Evolutionary conservation across 2,113 vertebrate species (phyloP).

Genomic region (Sardina pilchardus): DNA sequence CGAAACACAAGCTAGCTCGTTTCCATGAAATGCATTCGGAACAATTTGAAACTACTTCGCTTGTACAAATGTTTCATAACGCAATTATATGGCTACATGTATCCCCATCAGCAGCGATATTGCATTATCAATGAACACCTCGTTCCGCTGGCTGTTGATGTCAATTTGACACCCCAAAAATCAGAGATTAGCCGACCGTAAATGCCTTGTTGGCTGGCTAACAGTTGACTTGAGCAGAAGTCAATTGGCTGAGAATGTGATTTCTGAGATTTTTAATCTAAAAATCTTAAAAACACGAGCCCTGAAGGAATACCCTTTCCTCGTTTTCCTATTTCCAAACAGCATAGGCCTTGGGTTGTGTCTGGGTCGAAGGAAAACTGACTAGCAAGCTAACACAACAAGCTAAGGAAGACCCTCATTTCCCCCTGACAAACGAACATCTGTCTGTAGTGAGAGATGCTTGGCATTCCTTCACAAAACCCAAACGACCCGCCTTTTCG

Average conservation of each 20-base stretch:
- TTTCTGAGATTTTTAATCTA: not conserved
- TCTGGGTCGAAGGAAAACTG: conserved; percentile 4
- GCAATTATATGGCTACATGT: not conserved
- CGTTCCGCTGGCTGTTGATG: not conserved
- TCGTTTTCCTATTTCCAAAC: conserved; percentile 15
- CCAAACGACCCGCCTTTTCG: not conserved
- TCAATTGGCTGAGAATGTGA: not conserved
- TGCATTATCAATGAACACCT: not conserved
- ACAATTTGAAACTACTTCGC: not conserved
- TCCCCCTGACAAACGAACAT: conserved; percentile 20
- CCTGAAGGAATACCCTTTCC: not conserved
- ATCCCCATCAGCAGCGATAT: not conserved
- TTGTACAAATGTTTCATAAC: not conserved
- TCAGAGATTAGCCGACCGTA: not conserved
- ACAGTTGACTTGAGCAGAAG: not conserved
- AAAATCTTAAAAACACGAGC: not conserved
- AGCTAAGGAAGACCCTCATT: not conserved
- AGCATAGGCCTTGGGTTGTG: conserved; percentile 7
- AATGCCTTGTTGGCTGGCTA: not conserved
- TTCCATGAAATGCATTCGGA: not conserved
- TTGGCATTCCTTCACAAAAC: conserved; percentile 21
- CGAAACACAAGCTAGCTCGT: not conserved
- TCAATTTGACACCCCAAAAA: not conserved
- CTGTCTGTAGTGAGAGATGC: conserved; percentile 18
- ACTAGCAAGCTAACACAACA: not conserved